phyloP scores from a whole-genome alignment of 2,113 vertebrate species.

The Siniperca knerii region DNA sequence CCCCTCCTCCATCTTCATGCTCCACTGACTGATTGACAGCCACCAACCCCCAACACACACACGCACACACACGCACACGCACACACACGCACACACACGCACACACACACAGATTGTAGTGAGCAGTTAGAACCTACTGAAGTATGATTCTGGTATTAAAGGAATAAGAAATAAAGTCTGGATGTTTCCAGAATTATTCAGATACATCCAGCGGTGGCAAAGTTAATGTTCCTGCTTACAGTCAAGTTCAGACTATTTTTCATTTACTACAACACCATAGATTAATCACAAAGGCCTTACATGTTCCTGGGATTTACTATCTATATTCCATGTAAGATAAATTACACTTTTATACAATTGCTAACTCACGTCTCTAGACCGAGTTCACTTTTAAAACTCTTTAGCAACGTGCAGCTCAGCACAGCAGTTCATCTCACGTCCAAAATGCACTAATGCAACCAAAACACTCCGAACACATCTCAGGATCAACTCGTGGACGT shows the following conservation, averaged over 20 bases:
- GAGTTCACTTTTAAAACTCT: too few relatives aligned
- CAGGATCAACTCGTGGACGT: too few relatives aligned
- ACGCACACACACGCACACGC: constrained; percentile 12
- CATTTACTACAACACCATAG: neutral
- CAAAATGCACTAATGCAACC: too few relatives aligned
- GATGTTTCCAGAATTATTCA: neutral
- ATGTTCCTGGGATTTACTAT: neutral
- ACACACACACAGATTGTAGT: constrained; percentile 15
- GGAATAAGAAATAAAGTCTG: neutral
- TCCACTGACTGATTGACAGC: constrained; percentile 67
- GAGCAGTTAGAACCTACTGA: neutral
- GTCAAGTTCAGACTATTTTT: neutral
- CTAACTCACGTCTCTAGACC: too few relatives aligned
- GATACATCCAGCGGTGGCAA: neutral
- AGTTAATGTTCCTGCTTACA: neutral
- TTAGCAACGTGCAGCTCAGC: too few relatives aligned
- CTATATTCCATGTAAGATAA: neutral
- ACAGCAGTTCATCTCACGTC: too few relatives aligned
- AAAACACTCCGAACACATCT: too few relatives aligned
- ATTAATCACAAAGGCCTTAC: neutral
- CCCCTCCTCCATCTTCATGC: constrained; percentile 69
- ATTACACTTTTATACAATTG: neutral
- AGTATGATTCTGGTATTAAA: neutral
- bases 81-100: neutral
- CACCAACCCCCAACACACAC: constrained; percentile 37